phyloP scores from a whole-genome alignment of 2,888 invertebrate species.

The Brachylomia viminalis region DNA sequence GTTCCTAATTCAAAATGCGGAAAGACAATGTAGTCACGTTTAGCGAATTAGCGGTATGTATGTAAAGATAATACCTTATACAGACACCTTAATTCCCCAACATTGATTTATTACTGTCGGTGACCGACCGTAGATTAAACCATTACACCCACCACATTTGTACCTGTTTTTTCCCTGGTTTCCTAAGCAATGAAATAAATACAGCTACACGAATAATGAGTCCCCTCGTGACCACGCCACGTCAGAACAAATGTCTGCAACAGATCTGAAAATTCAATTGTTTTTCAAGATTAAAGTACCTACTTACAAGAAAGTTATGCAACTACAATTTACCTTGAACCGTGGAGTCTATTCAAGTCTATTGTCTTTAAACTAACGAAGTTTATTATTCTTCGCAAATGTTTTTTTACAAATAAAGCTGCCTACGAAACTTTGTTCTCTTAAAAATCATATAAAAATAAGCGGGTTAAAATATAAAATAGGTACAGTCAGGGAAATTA shows the following conservation, averaged over 20 bases:
- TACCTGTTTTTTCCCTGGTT: slow-evolving; percentile 1
- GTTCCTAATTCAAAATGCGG: not conserved
- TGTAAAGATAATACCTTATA: slow-evolving; percentile 6
- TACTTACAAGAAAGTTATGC: not conserved
- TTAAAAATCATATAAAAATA: slow-evolving; percentile 4
- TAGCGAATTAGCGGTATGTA: slow-evolving; percentile 3
- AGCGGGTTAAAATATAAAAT: not conserved
- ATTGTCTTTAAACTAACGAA: slow-evolving; percentile 28
- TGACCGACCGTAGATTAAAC: slow-evolving; percentile 12
- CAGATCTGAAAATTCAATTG: not conserved
- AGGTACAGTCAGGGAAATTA: not conserved
- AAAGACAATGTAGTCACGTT: slow-evolving; percentile 4
- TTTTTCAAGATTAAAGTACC: not conserved
- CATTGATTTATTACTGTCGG: slow-evolving; percentile 8
- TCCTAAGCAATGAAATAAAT: not conserved
- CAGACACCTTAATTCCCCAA: slow-evolving; percentile 2
- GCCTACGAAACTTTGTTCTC: not conserved
- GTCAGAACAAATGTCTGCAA: not conserved
- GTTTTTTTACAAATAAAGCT: not conserved
- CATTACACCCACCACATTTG: not conserved
- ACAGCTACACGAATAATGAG: not conserved
- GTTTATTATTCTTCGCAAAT: slow-evolving; percentile 8
- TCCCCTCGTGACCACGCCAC: not conserved
- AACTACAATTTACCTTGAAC: slow-evolving; percentile 30
- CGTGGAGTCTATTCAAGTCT: too few species aligned